phyloP scores from a whole-genome alignment of 2,113 vertebrate genomes.

The Neogale vison region DNA sequence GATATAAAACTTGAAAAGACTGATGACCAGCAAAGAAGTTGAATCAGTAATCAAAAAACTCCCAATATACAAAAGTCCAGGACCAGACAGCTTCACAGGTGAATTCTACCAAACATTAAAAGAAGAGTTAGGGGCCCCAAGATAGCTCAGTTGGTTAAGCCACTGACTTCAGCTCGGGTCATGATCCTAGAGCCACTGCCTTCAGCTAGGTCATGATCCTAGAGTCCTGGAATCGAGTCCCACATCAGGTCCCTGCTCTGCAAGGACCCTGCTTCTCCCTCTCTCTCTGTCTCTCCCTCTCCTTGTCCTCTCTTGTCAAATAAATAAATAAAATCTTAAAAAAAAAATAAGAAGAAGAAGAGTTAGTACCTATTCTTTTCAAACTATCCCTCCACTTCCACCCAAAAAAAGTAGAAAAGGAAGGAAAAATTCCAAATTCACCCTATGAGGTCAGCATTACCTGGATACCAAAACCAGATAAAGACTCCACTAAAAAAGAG shows the following conservation, averaged over 20 bases:
- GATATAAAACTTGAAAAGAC: not conserved
- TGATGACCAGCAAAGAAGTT: not conserved
- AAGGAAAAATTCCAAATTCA: not conserved
- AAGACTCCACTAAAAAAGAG: not conserved
- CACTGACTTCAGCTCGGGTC: too few relatives aligned
- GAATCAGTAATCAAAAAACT: not conserved
- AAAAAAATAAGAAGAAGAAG: too few relatives aligned
- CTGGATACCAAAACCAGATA: not conserved
- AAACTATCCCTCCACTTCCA: not conserved
- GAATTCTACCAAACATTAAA: not conserved
- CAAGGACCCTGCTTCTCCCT: too few relatives aligned
- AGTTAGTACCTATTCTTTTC: not conserved
- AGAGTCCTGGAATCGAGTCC: too few relatives aligned
- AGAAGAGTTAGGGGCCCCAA: not conserved
- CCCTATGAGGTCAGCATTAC: not conserved
- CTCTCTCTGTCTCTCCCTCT: too few relatives aligned
- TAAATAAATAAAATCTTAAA: too few relatives aligned
- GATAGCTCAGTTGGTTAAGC: too few relatives aligned
- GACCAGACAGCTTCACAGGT: not conserved
- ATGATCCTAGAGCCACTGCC: too few relatives aligned
- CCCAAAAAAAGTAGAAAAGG: not conserved
- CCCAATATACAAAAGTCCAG: not conserved
- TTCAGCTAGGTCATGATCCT: too few relatives aligned
- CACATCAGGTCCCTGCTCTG: too few relatives aligned
- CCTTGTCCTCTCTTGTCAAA: too few relatives aligned